These are phyloP conservation scores for Clitarchus hookeri DNA, from an alignment of 2,888 invertebrate genomes.

Conservation along the genomic window DNA sequence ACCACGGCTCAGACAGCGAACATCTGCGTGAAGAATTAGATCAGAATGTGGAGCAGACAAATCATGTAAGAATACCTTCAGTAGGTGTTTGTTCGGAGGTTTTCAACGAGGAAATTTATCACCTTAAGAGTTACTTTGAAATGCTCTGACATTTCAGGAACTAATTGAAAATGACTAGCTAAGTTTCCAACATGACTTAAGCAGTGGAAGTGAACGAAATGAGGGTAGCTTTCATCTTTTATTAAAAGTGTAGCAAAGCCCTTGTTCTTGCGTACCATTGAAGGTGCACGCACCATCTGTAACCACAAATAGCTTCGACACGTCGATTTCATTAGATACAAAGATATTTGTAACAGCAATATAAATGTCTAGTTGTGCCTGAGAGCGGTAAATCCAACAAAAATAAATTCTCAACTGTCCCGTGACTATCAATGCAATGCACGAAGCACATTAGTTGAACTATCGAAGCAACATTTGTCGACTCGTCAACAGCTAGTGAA, in stretches of 20 bases:
- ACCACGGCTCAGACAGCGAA: background rate
- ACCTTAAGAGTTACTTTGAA: conserved; percentile 25
- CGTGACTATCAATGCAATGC: too few species aligned
- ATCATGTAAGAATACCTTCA: background rate
- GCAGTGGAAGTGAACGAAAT: conserved; percentile 39
- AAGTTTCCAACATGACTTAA: conserved; percentile 21
- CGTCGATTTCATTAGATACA: too few species aligned
- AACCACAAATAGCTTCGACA: too few species aligned
- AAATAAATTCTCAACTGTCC: too few species aligned
- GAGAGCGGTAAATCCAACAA: too few species aligned
- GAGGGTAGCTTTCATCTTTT: background rate
- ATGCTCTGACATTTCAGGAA: conserved; percentile 28
- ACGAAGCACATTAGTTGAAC: too few species aligned
- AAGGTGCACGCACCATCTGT: background rate
- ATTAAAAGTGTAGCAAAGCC: background rate
- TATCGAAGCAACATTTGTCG: too few species aligned
- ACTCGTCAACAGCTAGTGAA: too few species aligned
- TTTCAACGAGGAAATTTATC: conserved; percentile 15
- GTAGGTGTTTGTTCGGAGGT: conserved; percentile 19
- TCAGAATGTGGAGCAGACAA: background rate
- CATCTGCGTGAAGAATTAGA: conserved; percentile 8
- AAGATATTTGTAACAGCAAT: too few species aligned
- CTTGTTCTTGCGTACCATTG: background rate
- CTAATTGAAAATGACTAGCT: conserved; percentile 23
- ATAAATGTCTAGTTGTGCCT: too few species aligned